Conservation (phyloP, 2,797 vertebrate genomes). For the Phaenicophaeus curvirostris region DNA sequence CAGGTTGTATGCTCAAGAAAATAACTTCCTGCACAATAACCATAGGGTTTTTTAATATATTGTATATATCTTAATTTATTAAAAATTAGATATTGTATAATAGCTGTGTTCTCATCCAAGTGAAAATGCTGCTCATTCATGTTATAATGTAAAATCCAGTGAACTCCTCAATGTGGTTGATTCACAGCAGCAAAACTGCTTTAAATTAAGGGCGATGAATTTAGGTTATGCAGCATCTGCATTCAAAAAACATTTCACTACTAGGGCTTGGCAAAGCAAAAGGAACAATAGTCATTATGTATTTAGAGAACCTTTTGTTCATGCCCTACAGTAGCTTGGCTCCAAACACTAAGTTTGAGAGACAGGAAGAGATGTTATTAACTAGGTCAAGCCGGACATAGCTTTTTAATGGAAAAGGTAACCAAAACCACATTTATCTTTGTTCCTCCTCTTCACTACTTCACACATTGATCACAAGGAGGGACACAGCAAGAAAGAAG, state of each 20-base stretch:
- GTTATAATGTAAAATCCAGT: neutral
- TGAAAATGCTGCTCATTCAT: neutral
- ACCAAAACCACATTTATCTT: neutral
- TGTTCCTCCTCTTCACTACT: neutral
- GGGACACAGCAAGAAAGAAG: neutral
- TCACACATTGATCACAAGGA: neutral
- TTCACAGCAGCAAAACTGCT: neutral
- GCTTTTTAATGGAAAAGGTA: slow-evolving; percentile 17
- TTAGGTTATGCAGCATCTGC: neutral
- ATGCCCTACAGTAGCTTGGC: neutral
- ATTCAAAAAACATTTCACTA: neutral
- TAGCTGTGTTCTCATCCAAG: neutral
- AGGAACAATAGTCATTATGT: neutral
- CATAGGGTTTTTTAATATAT: neutral
- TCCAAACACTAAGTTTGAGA: neutral
- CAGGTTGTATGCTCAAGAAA: neutral
- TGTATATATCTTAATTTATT: no score
- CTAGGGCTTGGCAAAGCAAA: neutral
- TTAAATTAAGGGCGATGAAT: neutral
- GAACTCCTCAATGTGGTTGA: neutral
- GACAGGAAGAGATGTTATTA: neutral
- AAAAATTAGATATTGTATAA: neutral
- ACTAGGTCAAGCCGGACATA: neutral
- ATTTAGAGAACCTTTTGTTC: neutral
- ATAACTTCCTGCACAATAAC: neutral